Conservation (phyloP, 1,140 invertebrate genomes). For the Antheraea pernyi region DNA sequence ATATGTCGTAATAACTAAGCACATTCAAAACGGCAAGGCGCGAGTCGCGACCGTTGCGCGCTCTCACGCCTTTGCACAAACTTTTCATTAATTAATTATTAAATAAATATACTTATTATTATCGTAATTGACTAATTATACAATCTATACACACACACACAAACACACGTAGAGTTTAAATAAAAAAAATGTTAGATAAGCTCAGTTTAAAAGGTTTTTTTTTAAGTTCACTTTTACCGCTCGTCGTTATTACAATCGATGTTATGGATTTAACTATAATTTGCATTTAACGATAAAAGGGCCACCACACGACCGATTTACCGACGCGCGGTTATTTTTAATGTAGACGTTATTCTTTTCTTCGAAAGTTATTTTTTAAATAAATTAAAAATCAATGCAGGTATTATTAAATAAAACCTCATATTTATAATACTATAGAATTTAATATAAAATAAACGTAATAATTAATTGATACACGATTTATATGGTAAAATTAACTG, state of each 20-base stretch:
- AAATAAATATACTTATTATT: conserved; percentile 73
- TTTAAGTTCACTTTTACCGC: too few relatives aligned
- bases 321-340: conserved; percentile 8
- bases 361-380: conserved; percentile 63
- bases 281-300: conserved; percentile 58
- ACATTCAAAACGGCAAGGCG: conserved; percentile 39
- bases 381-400: conserved; percentile 66
- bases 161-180: background rate
- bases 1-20: conserved; percentile 19
- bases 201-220: too few relatives aligned
- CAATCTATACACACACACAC: conserved; percentile 31
- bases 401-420: conserved; percentile 77
- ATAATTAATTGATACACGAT: conserved; percentile 50
- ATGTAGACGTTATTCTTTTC: conserved; percentile 36
- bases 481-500: conserved; percentile 64
- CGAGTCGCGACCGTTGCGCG: conserved; percentile 33
- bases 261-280: conserved; percentile 58
- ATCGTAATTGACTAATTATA: conserved; percentile 81
- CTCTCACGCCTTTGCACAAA: conserved; percentile 21
- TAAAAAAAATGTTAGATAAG: too few relatives aligned
- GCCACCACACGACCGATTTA: conserved; percentile 40
- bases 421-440: conserved; percentile 72
- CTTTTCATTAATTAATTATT: conserved; percentile 19
- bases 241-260: too few relatives aligned
- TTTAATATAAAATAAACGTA: conserved; percentile 72